These are phyloP conservation scores for Forbesichthys papilliferus DNA, from an alignment of 2,113 vertebrate genomes.

Conservation along the genomic window DNA sequence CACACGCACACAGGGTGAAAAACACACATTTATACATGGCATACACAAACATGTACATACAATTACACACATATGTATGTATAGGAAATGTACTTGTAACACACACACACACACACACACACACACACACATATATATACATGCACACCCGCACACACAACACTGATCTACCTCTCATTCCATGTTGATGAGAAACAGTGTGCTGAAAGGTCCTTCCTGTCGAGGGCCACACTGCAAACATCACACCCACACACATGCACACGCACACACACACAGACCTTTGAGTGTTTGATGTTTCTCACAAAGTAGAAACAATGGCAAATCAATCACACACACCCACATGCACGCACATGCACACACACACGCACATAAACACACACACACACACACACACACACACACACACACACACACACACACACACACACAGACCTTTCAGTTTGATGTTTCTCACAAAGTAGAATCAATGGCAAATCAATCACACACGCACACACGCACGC, in stretches of 20 bases:
- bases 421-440: neutral
- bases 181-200: slow-evolving; percentile 38
- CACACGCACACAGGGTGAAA: neutral
- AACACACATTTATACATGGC: neutral
- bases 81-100: no score
- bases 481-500: neutral
- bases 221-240: neutral
- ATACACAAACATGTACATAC: neutral
- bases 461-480: neutral
- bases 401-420: neutral
- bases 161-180: slow-evolving; percentile 2
- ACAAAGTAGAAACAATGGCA: no score
- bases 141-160: neutral
- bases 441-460: no score
- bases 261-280: neutral
- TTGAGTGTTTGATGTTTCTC: no score
- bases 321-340: neutral
- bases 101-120: neutral
- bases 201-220: slow-evolving; percentile 17
- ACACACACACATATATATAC: neutral
- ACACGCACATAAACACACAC: neutral
- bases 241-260: neutral
- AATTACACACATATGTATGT: neutral
- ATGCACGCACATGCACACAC: neutral
- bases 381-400: neutral